A percentile compares a stretch with the other conserved stretches of the same genome.
phyloP scores from a whole-genome alignment of 1,140 invertebrate species.

The Neoseiulus cucumeris region DNA sequence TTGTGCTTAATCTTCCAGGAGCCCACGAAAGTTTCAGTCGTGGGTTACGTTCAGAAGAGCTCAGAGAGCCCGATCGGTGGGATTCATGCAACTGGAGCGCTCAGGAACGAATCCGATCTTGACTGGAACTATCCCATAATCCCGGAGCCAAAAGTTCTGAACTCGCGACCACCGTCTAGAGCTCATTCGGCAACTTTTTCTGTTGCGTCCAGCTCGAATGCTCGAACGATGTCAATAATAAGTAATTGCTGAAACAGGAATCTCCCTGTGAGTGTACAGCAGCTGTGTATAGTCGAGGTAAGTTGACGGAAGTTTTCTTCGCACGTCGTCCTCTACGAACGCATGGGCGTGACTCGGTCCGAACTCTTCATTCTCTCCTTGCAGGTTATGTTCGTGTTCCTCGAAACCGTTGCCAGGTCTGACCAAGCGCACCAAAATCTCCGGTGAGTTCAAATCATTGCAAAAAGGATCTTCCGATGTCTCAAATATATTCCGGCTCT shows the following conservation, averaged over 20 bases:
- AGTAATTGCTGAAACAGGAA: background rate
- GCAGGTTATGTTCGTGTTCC: too few species aligned
- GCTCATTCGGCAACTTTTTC: background rate
- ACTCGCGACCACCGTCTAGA: background rate
- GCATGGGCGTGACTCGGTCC: too few species aligned
- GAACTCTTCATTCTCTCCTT: too few species aligned
- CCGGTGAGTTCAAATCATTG: too few species aligned
- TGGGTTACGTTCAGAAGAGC: background rate
- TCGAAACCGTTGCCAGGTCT: too few species aligned
- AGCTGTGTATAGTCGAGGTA: too few species aligned
- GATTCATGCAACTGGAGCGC: background rate
- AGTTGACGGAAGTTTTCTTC: too few species aligned
- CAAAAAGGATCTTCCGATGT: too few species aligned
- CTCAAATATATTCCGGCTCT: too few species aligned
- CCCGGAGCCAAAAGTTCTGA: background rate
- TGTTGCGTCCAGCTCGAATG: background rate
- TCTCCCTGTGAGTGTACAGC: too few species aligned
- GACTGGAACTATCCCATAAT: constrained; percentile 4
- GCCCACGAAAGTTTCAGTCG: background rate
- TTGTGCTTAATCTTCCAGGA: background rate
- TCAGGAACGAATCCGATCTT: background rate
- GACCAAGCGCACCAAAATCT: too few species aligned
- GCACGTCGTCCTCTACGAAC: too few species aligned
- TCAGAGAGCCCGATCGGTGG: background rate
- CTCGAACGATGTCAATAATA: constrained; percentile 3